Base-by-base conservation (phyloP, 1,140 invertebrate genomes). In the Whitmania pigra region DNA sequence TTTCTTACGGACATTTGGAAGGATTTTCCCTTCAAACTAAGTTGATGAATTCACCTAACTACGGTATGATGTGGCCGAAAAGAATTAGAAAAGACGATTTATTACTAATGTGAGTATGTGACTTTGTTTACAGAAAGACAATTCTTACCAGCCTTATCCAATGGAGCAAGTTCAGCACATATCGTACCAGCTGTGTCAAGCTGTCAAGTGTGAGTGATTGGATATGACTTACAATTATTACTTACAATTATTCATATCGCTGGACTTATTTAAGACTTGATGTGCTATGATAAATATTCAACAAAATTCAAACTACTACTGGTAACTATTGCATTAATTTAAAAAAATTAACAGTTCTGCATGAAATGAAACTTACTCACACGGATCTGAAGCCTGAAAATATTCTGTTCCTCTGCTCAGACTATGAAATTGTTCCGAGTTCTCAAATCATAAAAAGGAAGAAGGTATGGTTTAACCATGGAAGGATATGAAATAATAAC, bases 351-450 rank as follows among this genome's bases (percentile, higher is more conserved):
- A 22, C 57, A 85, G 84, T 98, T 86, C 85, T 99, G 49, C 97
- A 99, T 83, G 92, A 97, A 78, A 94, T 95, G 84, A 90, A 94
- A 82, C 86, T 99, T 72, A 99, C 97, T 69, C 97, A 99, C 85
- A 99, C 97, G 17, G 97, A 99, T 85, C 87, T 99, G 77, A 99
- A 99, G 75, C 97, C 97, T 31, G 96, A 99, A 86, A 99, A 99
- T 85, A 98, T 99, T 76, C 85, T 99, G 31, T 98, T 99, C 82
- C 89, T 97, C 13, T 90, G 94, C 85, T 94, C 93, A n/a, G 92
- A 94, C 78, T 96, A 89, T 80, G 90, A 94, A 63, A 63, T 63
- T 63, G 57, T 63, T 25, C 57, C 57, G 29, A 29, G 69, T 70
- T 49, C 43, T 53, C 53, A 36, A 70, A 53, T 53, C 69, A 22